phyloP scores from a whole-genome alignment of 2,888 invertebrate genomes.

The Exocentrus adspersus region DNA sequence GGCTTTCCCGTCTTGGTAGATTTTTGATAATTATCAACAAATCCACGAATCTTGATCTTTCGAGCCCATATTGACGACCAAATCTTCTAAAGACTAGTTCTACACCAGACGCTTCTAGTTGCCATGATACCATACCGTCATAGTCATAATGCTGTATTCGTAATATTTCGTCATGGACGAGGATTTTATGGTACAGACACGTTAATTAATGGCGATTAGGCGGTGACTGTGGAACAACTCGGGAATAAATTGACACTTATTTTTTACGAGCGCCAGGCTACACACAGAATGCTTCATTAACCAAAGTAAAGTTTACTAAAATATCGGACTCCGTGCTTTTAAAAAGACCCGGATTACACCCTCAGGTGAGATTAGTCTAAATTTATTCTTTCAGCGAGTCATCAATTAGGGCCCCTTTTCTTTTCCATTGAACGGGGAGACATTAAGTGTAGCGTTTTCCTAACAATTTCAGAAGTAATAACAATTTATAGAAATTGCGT shows the following conservation, averaged over 20 bases:
- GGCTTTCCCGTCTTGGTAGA: too few relatives aligned
- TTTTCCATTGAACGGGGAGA: slow-evolving; percentile 50
- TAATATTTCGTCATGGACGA: too few relatives aligned
- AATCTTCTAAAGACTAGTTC: too few relatives aligned
- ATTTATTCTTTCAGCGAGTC: slow-evolving; percentile 48
- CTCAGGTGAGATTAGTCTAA: slow-evolving; percentile 49
- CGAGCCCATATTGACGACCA: too few relatives aligned
- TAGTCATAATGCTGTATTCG: too few relatives aligned
- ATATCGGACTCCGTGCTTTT: slow-evolving; percentile 42
- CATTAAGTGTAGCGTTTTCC: slow-evolving; percentile 45
- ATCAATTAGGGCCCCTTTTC: slow-evolving; percentile 49
- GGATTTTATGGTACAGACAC: too few relatives aligned
- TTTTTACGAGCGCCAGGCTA: slow-evolving; percentile 30
- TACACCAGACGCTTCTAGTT: too few relatives aligned
- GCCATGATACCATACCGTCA: too few relatives aligned
- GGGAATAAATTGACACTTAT: slow-evolving; percentile 34
- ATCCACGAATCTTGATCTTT: too few relatives aligned
- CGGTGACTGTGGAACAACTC: neutral
- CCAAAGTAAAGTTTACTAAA: slow-evolving; percentile 40
- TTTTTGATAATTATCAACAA: too few relatives aligned
- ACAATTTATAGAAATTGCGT: slow-evolving; percentile 62
- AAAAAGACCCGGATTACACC: slow-evolving; percentile 48
- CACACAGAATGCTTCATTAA: slow-evolving; percentile 41
- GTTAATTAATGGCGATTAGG: slow-evolving; percentile 1
- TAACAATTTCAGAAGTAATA: slow-evolving; percentile 47